These are phyloP conservation scores for Lepidurus apus DNA, from an alignment of 1,140 invertebrate species.

Conservation along the genomic window DNA sequence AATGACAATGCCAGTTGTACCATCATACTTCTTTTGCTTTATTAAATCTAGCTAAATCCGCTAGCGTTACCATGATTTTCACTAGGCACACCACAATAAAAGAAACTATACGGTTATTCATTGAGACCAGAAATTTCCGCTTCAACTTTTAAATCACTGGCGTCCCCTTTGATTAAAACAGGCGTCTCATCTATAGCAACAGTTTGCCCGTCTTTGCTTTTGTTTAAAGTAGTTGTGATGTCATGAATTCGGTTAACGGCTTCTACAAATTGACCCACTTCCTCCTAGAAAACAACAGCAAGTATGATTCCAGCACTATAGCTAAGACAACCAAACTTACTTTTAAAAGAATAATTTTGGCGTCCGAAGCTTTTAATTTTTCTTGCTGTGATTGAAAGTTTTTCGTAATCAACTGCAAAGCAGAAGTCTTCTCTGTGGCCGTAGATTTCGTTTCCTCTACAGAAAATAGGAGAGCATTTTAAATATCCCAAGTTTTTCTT, in stretches of 20 bases:
- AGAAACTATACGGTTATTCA: not conserved
- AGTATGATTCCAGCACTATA: too few relatives aligned
- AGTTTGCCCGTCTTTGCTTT: not conserved
- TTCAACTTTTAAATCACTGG: not conserved
- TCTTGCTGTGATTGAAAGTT: not conserved
- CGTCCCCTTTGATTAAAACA: not conserved
- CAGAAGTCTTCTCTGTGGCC: not conserved
- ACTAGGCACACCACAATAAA: constrained; percentile 1
- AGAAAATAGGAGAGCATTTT: not conserved
- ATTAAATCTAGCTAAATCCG: not conserved
- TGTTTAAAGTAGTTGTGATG: not conserved
- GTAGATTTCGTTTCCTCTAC: not conserved
- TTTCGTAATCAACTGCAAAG: not conserved
- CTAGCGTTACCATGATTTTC: not conserved
- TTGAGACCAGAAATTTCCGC: not conserved
- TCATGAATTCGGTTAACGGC: not conserved
- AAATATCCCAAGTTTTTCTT: not conserved
- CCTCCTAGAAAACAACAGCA: not conserved
- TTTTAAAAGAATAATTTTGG: constrained; percentile 2
- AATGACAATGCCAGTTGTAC: not conserved
- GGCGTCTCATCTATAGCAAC: not conserved
- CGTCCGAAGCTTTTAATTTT: not conserved
- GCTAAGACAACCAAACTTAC: not conserved
- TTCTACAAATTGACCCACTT: not conserved
- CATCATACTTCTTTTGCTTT: not conserved